These are phyloP conservation scores for Euglossa dilemma DNA, from an alignment of 1,140 invertebrate genomes.

Conservation along the genomic window DNA sequence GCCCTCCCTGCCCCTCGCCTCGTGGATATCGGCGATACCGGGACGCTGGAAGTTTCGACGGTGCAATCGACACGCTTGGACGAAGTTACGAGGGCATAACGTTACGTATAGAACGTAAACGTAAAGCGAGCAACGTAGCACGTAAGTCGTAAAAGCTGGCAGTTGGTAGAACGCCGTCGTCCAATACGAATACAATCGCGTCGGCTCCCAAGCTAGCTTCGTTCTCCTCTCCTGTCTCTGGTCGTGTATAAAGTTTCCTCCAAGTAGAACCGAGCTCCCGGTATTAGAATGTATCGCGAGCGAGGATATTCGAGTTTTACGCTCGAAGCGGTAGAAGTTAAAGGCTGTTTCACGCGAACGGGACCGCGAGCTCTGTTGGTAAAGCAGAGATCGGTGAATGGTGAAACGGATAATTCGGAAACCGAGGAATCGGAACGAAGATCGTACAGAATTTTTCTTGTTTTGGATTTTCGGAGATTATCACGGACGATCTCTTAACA, in stretches of 20 bases:
- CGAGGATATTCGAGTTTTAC: constrained; percentile 54
- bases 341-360: constrained; percentile 28
- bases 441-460: constrained; percentile 1
- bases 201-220: background rate
- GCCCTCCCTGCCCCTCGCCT: no score
- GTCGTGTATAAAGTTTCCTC: constrained; percentile 1
- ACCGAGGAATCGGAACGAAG: no score
- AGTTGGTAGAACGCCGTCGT: constrained; percentile 52
- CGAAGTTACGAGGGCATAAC: constrained; percentile 72
- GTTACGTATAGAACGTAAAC: constrained; percentile 71
- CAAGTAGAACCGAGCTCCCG: constrained; percentile 3
- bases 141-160: constrained; percentile 76
- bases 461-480: background rate
- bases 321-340: constrained; percentile 47
- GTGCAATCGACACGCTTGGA: constrained; percentile 63
- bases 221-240: background rate
- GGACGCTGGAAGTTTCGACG: constrained; percentile 59
- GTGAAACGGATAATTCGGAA: constrained; percentile 12
- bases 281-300: constrained; percentile 31
- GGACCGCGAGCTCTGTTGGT: constrained; percentile 3
- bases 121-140: constrained; percentile 67
- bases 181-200: constrained; percentile 41
- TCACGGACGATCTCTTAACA: no score
- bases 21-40: constrained; percentile 16
- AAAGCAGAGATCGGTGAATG: constrained; percentile 9